phyloP scores from a whole-genome alignment of 2,797 vertebrate species.

The Artibeus jamaicensis region DNA sequence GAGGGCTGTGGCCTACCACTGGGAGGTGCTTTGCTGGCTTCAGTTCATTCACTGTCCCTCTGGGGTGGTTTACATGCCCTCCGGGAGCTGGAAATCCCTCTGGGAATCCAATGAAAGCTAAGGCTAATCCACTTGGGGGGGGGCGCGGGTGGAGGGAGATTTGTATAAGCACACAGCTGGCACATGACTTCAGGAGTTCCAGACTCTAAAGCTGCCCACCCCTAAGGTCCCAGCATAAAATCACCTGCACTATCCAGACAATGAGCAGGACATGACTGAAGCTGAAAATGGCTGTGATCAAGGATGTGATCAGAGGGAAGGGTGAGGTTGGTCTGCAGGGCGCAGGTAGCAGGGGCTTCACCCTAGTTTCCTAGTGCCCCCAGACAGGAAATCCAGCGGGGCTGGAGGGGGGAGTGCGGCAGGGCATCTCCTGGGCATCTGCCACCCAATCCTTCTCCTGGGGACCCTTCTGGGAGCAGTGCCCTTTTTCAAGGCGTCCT shows the following conservation, averaged over 20 bases:
- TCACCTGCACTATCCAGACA: background rate
- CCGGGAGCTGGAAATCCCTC: background rate
- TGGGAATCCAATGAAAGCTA: background rate
- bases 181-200: background rate
- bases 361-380: background rate
- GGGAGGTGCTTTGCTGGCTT: background rate
- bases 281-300: accelerated
- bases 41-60: background rate
- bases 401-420: accelerated
- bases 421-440: accelerated
- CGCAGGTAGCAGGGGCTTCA: background rate
- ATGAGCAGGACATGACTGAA: background rate
- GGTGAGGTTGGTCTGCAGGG: background rate
- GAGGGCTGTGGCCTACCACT: background rate
- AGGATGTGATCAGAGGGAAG: background rate
- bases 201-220: background rate
- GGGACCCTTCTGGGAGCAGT: background rate
- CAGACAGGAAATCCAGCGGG: background rate
- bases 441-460: background rate
- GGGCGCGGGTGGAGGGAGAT: no score
- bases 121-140: background rate
- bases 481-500: background rate
- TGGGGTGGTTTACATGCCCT: background rate
- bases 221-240: background rate
- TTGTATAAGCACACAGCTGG: background rate